These are phyloP conservation scores for Drosophila ambigua DNA, from an alignment of 1,140 invertebrate genomes.

Conservation along the genomic window DNA sequence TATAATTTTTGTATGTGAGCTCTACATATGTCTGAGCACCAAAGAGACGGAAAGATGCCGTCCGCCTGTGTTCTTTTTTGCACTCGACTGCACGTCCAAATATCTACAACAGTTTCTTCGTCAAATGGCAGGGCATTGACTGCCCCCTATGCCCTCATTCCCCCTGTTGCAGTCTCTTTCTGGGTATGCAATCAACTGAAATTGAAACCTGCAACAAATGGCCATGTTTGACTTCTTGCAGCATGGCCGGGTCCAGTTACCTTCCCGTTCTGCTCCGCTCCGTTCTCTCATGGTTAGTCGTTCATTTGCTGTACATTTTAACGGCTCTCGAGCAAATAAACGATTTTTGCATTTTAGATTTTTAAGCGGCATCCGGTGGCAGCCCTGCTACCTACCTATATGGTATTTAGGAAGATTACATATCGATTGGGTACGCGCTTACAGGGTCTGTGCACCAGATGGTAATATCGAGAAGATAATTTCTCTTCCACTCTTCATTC, in stretches of 20 bases:
- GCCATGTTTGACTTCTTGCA: conserved; percentile 72
- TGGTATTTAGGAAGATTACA: conserved; percentile 39
- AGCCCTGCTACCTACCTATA: background rate
- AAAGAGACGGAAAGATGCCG: conserved; percentile 21
- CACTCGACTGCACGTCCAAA: conserved; percentile 77
- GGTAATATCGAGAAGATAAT: too few species aligned
- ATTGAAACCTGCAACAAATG: conserved; percentile 80
- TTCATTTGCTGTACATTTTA: conserved; percentile 63
- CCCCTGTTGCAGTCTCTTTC: conserved; percentile 22
- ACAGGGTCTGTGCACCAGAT: too few species aligned
- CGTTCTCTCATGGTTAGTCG: conserved; percentile 2
- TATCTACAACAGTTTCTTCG: conserved; percentile 76
- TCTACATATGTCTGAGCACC: conserved; percentile 58
- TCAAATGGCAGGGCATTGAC: conserved; percentile 55
- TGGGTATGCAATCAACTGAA: conserved; percentile 75
- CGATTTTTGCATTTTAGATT: conserved; percentile 80
- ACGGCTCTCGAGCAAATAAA: conserved; percentile 78
- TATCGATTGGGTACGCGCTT: conserved; percentile 18
- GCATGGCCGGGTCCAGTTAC: conserved; percentile 51
- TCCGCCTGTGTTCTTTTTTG: conserved; percentile 60
- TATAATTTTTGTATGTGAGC: conserved; percentile 76
- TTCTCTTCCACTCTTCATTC: too few species aligned
- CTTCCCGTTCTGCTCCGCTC: conserved; percentile 12
- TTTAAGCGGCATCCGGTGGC: conserved; percentile 36
- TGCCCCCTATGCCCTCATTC: background rate